Percentiles rank a stretch among this genome's conserved stretches.
phyloP scores from a whole-genome alignment of 2,888 invertebrate species.

The Ophioninae sp. region DNA sequence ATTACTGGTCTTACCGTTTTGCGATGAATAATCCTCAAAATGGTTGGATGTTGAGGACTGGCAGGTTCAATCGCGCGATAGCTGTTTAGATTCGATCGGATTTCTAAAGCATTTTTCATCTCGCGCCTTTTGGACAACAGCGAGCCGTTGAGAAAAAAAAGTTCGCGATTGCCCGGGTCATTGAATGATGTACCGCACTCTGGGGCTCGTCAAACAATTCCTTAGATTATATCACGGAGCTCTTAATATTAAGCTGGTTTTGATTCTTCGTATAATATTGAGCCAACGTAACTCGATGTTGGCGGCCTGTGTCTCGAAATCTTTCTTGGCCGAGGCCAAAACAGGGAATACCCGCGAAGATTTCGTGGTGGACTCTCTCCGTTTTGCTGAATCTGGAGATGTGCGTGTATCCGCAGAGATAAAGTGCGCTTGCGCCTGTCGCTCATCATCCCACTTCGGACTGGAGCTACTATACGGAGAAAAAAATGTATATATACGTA shows the following conservation, averaged over 20 bases:
- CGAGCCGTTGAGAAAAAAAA: constrained; percentile 10
- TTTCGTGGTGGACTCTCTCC: constrained; percentile 38
- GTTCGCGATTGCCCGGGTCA: constrained; percentile 11
- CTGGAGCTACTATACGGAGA: neutral
- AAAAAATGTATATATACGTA: neutral
- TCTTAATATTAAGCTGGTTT: constrained; percentile 4
- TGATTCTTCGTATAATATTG: constrained; percentile 10
- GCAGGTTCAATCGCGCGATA: neutral
- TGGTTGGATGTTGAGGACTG: constrained; percentile 22
- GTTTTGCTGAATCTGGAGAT: constrained; percentile 8
- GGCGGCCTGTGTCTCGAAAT: constrained; percentile 4
- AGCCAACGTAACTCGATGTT: constrained; percentile 17
- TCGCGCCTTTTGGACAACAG: constrained; percentile 15
- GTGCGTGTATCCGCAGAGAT: constrained; percentile 35
- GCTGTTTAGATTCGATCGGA: constrained; percentile 23
- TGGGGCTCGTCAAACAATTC: neutral
- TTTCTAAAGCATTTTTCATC: constrained; percentile 56
- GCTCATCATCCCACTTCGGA: neutral
- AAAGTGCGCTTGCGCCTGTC: constrained; percentile 50
- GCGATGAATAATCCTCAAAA: constrained; percentile 4
- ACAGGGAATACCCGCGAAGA: constrained; percentile 32
- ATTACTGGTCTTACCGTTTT: constrained; percentile 38
- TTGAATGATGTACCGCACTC: constrained; percentile 23
- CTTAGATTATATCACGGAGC: neutral
- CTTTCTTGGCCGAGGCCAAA: constrained; percentile 46